Base-by-base conservation (phyloP, 1,140 invertebrate genomes). In the Aporrectodea caliginosa region DNA sequence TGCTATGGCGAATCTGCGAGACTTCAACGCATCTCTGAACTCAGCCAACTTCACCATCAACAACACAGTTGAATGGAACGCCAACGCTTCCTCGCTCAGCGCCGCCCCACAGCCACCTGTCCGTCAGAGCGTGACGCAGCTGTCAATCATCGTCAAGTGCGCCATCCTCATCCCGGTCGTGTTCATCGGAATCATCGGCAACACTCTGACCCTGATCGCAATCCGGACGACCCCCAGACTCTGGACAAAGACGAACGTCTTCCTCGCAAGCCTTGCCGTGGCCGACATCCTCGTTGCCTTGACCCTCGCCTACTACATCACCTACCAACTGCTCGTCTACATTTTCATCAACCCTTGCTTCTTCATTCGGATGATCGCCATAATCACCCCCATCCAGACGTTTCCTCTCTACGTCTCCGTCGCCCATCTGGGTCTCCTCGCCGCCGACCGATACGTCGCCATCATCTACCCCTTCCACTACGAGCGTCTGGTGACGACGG, bases 361-460 rank as follows among this genome's bases (percentile, higher is more conserved):
- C 22, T 58, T 58, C 43, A 22, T 58, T 22, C 43, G 43, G 43
- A 58, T 58, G 43, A 22, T 58, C 6, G 43, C 43, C 6, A 58
- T 58, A 6, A 22, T 58, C 6, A 58, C 43, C 6, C 43, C 43
- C 43, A 58, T 58, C 43, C 43, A 58, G 43, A 58, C 43, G 43
- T 6, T 58, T 12, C 43, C 43, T 6, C 6, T 58, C 43, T 58
- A 58, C 43, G 81, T 84, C 29, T 84, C 83, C 16, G 81, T 83
- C 34, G 83, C 81, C 80, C 82, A 79, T 74, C 73, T 84, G 12
- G 80, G 82, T 0, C 68, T 82, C 2, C 73, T 84, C 29, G 82
- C 82, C 43, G 71, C 83, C 32, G 82, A 84, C 73, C 34, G 83
- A 16, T 84, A 82, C 73, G 68, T 84, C 16, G 83, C 82, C 32